Percentiles rank a stretch among this genome's conserved stretches.
Conservation (phyloP, 1,140 invertebrate species). For the Colletes gigas region DNA sequence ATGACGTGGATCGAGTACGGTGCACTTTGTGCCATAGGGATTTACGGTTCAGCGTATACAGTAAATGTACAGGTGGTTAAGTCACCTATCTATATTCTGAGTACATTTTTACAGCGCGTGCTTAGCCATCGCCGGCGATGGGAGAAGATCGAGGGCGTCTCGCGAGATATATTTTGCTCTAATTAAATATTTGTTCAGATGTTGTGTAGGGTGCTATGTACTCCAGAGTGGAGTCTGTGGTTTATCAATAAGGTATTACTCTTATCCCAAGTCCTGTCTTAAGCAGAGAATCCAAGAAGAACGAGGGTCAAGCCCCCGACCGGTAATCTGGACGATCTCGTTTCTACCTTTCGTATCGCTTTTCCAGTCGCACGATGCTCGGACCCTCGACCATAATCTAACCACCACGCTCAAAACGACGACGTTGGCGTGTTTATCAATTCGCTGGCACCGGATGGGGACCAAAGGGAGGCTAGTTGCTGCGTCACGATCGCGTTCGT, state of each 20-base stretch:
- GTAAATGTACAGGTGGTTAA: slow-evolving; percentile 20
- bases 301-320: slow-evolving; percentile 15
- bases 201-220: too few relatives aligned
- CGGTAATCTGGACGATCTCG: slow-evolving; percentile 23
- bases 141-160: neutral
- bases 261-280: neutral
- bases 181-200: too few relatives aligned
- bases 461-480: too few relatives aligned
- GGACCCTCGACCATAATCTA: slow-evolving; percentile 22
- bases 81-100: neutral
- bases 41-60: slow-evolving; percentile 9
- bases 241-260: slow-evolving; percentile 24
- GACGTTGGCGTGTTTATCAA: slow-evolving; percentile 35
- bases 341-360: slow-evolving; percentile 22
- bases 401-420: slow-evolving; percentile 15
- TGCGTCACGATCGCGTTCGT: too few relatives aligned
- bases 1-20: slow-evolving; percentile 14
- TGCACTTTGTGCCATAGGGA: neutral
- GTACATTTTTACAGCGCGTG: too few relatives aligned
- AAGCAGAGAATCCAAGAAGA: neutral
- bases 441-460: neutral
- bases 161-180: too few relatives aligned
- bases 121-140: neutral
- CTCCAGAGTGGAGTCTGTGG: neutral
- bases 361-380: neutral